These are phyloP conservation scores for Oxytorus armatus DNA, from an alignment of 2,888 invertebrate species.

Conservation along the genomic window DNA sequence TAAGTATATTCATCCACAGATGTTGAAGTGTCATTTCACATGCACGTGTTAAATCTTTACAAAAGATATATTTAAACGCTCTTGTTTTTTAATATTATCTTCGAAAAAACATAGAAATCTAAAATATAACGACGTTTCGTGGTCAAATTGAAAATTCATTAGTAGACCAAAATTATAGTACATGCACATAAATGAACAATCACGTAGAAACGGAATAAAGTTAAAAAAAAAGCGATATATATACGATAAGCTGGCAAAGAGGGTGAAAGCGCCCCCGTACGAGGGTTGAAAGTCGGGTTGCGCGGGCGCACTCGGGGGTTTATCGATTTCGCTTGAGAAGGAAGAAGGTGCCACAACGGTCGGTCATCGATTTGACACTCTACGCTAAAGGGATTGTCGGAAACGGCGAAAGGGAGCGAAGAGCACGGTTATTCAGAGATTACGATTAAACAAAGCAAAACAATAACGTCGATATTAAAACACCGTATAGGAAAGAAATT, in stretches of 20 bases:
- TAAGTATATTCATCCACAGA: no score
- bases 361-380: slow-evolving; percentile 80
- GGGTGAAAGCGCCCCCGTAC: slow-evolving; percentile 52
- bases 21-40: no score
- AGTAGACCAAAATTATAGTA: no score
- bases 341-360: slow-evolving; percentile 77
- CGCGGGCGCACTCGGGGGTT: slow-evolving; percentile 76
- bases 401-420: slow-evolving; percentile 66
- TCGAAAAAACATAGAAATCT: no score
- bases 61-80: no score
- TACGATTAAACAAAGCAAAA: slow-evolving; percentile 27
- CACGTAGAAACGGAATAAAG: no score
- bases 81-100: no score
- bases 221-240: no score
- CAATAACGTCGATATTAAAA: background rate
- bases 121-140: no score
- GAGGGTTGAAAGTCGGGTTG: slow-evolving; percentile 64
- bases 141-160: background rate
- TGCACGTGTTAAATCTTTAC: no score
- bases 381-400: slow-evolving; percentile 77
- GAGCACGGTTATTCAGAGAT: slow-evolving; percentile 50
- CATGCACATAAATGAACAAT: no score
- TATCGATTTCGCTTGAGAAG: slow-evolving; percentile 79
- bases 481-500: background rate
- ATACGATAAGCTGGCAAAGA: slow-evolving; percentile 11